These are phyloP conservation scores for Notothenia rossii DNA, from an alignment of 2,113 vertebrate species.

Conservation along the genomic window DNA sequence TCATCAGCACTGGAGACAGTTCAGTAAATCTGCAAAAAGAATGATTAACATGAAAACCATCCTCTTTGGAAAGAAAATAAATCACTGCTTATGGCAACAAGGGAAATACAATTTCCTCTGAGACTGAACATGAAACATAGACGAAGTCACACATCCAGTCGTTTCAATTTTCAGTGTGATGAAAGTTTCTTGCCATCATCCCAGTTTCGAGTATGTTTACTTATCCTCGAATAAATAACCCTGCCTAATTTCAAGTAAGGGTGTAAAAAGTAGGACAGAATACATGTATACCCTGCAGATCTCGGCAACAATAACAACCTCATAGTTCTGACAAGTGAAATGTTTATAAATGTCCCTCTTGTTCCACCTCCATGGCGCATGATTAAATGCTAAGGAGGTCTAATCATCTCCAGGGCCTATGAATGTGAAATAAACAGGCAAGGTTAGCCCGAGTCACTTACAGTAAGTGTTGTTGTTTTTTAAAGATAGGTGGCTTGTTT, in stretches of 20 bases:
- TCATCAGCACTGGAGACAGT: conserved; percentile 23
- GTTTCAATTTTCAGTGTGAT: conserved; percentile 14
- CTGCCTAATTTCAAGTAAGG: neutral
- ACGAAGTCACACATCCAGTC: conserved; percentile 22
- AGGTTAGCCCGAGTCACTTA: conserved; percentile 55
- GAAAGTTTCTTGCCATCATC: conserved; percentile 7
- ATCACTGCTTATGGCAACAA: conserved; percentile 27
- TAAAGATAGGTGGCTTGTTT: too few relatives aligned
- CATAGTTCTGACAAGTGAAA: conserved; percentile 10
- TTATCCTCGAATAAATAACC: conserved; percentile 12
- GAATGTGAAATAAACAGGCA: conserved; percentile 41
- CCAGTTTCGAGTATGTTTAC: conserved; percentile 3
- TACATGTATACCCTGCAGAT: conserved; percentile 18
- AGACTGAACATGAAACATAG: conserved; percentile 37
- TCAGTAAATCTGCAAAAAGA: conserved; percentile 40
- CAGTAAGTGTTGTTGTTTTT: too few relatives aligned
- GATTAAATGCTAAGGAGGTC: conserved; percentile 57
- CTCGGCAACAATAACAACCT: neutral
- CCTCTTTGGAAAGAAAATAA: conserved; percentile 16
- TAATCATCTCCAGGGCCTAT: conserved; percentile 55
- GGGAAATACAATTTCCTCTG: conserved; percentile 36
- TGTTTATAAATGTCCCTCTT: conserved; percentile 15
- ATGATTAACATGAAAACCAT: conserved; percentile 47
- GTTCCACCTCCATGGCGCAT: conserved; percentile 56
- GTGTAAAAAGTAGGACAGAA: neutral